Base-by-base conservation (phyloP, 1,140 invertebrate species). In the Saxidomus purpurata region DNA sequence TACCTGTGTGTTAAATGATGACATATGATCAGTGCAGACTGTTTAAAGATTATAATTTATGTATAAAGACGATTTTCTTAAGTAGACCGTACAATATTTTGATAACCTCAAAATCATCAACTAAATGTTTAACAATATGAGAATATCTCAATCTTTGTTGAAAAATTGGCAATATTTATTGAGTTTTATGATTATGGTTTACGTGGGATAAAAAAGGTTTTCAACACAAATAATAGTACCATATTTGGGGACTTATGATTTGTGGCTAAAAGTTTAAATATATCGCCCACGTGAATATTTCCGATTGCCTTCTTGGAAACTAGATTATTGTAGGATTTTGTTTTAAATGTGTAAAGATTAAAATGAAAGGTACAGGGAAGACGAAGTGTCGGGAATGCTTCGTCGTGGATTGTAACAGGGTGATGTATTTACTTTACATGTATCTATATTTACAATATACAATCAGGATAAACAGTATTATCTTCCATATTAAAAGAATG, bases 161-260 rank as follows among this genome's bases (percentile, higher is more conserved):
- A 59, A 59, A 71, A 38, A 71, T 71, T 11, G 34, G 28, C 67
- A 71, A 38, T 71, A 71, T 71, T 71, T 71, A 71, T 71, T 71
- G 2, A 71, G 67, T 38, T 40, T 17, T 19, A 36, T 38, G 67
- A 38, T 71, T 71, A 71, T 28, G 22, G 34, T 71, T 71, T 34
- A 28, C 19, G 67, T 31, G 22, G n/a, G 34, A 31, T 34, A 67
- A 38, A 71, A 40, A 9, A 38, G 17, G 13, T 71, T 71, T 38
- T 17, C 13, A 71, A 28, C 6, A 31, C 31, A 17, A 31, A 67
- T 67, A 67, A 67, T 36, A 31, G 28, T 25, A 11, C 61, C 8
- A 6, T 31, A 36, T 67, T 28, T 25, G 28, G 11, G 61, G 61
- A 28, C 17, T 22, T 67, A 2, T 31, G 6, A 59, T 28, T 67